Percentiles rank a stretch among this genome's conserved stretches.
These are phyloP conservation scores for Brachylomia viminalis DNA, from an alignment of 2,888 invertebrate genomes.

Conservation along the genomic window DNA sequence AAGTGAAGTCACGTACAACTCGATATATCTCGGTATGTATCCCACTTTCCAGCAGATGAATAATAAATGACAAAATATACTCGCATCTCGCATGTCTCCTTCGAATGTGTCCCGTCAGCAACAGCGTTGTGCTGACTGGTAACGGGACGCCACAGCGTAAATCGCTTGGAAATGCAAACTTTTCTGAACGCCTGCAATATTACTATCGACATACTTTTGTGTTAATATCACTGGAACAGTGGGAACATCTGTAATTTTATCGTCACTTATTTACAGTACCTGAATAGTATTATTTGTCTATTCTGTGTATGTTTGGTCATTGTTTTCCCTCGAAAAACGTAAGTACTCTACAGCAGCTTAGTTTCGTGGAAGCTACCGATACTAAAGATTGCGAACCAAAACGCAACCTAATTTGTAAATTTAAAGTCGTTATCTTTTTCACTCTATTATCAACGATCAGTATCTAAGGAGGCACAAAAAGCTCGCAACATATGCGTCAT, in stretches of 20 bases:
- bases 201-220: slow-evolving; percentile 59
- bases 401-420: slow-evolving; percentile 45
- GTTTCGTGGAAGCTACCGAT: background rate
- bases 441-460: slow-evolving; percentile 66
- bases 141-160: slow-evolving; percentile 60
- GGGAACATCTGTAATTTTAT: slow-evolving; percentile 43
- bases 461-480: slow-evolving; percentile 78
- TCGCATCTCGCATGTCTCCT: slow-evolving; percentile 63
- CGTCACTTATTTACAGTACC: background rate
- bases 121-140: slow-evolving; percentile 73
- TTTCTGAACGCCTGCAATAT: slow-evolving; percentile 54
- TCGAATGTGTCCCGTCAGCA: slow-evolving; percentile 65
- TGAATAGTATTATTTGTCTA: background rate
- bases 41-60: slow-evolving; percentile 86
- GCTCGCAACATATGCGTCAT: slow-evolving; percentile 82
- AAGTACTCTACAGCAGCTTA: background rate
- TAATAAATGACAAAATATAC: slow-evolving; percentile 87
- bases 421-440: slow-evolving; percentile 62
- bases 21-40: slow-evolving; percentile 81
- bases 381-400: background rate
- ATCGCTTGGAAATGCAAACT: slow-evolving; percentile 68
- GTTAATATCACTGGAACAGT: slow-evolving; percentile 41
- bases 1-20: slow-evolving; percentile 84
- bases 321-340: background rate
- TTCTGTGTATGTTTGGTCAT: background rate